Conservation (phyloP, 92 coral and sea anemone species). For the Siderastrea siderea region DNA sequence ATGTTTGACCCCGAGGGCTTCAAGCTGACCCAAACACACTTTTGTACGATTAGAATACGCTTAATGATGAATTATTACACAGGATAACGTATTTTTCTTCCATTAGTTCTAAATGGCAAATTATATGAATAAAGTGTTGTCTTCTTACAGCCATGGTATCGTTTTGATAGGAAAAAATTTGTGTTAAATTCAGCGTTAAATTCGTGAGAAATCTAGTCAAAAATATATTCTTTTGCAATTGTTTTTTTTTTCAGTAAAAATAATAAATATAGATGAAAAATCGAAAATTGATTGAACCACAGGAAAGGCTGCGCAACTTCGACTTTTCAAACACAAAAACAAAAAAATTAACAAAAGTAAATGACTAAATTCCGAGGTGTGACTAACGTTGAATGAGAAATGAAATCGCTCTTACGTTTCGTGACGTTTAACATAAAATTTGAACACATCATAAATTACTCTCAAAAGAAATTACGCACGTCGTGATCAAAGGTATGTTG, state of each 20-base stretch:
- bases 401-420: neutral
- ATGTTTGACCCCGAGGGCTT: neutral
- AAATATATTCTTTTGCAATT: no score
- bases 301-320: no score
- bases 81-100: neutral
- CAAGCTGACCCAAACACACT: neutral
- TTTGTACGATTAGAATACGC: slow-evolving; percentile 6
- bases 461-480: no score
- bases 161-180: neutral
- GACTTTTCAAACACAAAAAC: no score
- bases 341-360: no score
- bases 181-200: neutral
- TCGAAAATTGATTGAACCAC: neutral
- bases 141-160: neutral
- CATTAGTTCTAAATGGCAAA: neutral
- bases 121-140: no score
- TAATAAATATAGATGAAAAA: neutral
- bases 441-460: no score
- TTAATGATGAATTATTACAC: slow-evolving; percentile 16
- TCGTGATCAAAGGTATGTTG: no score
- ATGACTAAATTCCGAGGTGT: no score
- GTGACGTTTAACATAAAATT: neutral
- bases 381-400: no score
- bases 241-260: no score
- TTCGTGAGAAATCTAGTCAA: neutral